Percentiles rank a stretch among this genome's conserved stretches.
Conservation (phyloP, 1,140 invertebrate genomes). For the Leptoteleia sp. region DNA sequence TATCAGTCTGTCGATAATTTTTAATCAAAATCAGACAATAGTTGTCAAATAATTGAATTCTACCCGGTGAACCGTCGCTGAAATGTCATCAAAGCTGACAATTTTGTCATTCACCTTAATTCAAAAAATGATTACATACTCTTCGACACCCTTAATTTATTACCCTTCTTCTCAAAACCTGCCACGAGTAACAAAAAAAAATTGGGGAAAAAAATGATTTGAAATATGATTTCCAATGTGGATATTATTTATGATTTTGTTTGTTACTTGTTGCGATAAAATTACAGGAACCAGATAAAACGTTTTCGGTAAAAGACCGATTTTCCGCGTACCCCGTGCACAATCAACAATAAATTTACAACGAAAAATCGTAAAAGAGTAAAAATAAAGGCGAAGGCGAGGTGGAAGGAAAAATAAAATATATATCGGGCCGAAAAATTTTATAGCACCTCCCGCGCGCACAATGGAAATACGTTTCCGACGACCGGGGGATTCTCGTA, state of each 20-base stretch:
- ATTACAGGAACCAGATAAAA: conserved; percentile 57
- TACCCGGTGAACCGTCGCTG: no score
- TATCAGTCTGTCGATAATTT: no score
- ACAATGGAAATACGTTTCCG: conserved; percentile 44
- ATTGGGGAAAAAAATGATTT: conserved; percentile 12
- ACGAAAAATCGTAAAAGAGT: conserved; percentile 61
- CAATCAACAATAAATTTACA: conserved; percentile 52
- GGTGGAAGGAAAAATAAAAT: conserved; percentile 29
- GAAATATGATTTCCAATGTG: neutral
- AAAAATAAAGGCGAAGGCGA: conserved; percentile 22
- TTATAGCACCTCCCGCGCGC: conserved; percentile 41
- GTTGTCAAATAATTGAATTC: no score
- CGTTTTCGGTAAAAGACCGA: conserved; percentile 40
- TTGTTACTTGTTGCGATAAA: conserved; percentile 57
- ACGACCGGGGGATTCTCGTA: conserved; percentile 52
- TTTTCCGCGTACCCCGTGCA: conserved; percentile 34
- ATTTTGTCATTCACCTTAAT: neutral
- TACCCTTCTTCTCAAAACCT: conserved; percentile 11
- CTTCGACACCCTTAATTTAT: conserved; percentile 26
- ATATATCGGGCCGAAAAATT: conserved; percentile 28
- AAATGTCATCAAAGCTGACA: neutral
- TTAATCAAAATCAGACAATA: no score
- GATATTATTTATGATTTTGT: conserved; percentile 61
- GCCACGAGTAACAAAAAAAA: neutral
- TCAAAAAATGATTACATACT: conserved; percentile 23